phyloP scores from a whole-genome alignment of 2,888 invertebrate species.

The Himalopsyche kuldschensis region DNA sequence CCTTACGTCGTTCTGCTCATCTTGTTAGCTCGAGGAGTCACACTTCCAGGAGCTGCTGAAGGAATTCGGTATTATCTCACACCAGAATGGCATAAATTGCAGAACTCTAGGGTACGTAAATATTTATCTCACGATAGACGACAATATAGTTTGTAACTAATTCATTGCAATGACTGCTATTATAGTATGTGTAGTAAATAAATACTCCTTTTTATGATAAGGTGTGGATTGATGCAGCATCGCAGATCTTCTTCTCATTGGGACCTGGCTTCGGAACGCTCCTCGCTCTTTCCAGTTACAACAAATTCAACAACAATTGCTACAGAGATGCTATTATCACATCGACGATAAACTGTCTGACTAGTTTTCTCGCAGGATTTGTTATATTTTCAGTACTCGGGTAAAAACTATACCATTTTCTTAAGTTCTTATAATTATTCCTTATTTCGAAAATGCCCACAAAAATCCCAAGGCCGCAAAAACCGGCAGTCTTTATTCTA shows the following conservation, averaged over 20 bases:
- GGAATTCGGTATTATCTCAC: conserved; percentile 88
- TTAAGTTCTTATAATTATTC: no score
- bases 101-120: conserved; percentile 67
- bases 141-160: not conserved
- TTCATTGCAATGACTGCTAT: no score
- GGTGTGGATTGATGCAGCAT: conserved; percentile 94
- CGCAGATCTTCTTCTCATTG: conserved; percentile 91
- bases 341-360: conserved; percentile 86
- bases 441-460: no score
- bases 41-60: conserved; percentile 80
- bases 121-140: not conserved
- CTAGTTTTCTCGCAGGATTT: conserved; percentile 91
- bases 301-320: conserved; percentile 91
- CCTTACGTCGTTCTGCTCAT: conserved; percentile 90
- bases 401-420: conserved; percentile 46
- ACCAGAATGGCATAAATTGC: conserved; percentile 85
- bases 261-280: conserved; percentile 93
- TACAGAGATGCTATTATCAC: conserved; percentile 88
- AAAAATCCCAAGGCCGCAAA: no score
- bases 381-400: conserved; percentile 94
- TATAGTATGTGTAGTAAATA: no score
- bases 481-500: no score
- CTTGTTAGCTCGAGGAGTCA: conserved; percentile 79
- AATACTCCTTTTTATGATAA: conserved; percentile 43
- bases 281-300: conserved; percentile 88